Conservation (phyloP, 2,113 vertebrate genomes). For the Pluvianellus socialis region DNA sequence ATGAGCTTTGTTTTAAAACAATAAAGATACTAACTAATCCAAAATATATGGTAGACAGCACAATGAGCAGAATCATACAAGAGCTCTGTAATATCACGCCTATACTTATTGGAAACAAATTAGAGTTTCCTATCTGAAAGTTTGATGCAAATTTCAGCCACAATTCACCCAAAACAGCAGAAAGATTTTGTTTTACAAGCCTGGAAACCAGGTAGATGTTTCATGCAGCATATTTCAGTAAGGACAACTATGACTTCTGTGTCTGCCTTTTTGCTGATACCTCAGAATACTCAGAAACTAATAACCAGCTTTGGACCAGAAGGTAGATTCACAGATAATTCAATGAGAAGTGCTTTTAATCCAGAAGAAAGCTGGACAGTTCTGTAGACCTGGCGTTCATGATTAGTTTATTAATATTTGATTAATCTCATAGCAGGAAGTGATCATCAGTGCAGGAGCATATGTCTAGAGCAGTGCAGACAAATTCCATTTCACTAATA, state of each 20-base stretch:
- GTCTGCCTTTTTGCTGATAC: neutral
- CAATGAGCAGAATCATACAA: neutral
- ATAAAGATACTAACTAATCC: neutral
- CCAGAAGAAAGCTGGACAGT: neutral
- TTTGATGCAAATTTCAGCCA: neutral
- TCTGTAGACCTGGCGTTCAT: neutral
- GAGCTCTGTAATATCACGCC: neutral
- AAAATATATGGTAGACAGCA: neutral
- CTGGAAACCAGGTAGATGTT: neutral
- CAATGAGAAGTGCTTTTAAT: neutral
- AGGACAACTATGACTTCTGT: neutral
- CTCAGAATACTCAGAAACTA: neutral
- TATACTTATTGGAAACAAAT: neutral
- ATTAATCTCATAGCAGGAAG: neutral
- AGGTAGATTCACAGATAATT: neutral
- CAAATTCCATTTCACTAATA: neutral
- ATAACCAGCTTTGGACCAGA: neutral
- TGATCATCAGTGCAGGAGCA: neutral
- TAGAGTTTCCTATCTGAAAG: neutral
- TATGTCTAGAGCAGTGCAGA: neutral
- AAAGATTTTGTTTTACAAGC: neutral
- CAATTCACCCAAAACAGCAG: neutral
- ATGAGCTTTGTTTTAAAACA: neutral
- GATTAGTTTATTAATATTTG: constrained; percentile 39
- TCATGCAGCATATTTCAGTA: neutral